Evolutionary conservation across 30 jellyfish, hydroid and myxozoan genomes (phyloP), one percentile per base, ranked within the genome.

Genomic region (Turritopsis rubra): DNA sequence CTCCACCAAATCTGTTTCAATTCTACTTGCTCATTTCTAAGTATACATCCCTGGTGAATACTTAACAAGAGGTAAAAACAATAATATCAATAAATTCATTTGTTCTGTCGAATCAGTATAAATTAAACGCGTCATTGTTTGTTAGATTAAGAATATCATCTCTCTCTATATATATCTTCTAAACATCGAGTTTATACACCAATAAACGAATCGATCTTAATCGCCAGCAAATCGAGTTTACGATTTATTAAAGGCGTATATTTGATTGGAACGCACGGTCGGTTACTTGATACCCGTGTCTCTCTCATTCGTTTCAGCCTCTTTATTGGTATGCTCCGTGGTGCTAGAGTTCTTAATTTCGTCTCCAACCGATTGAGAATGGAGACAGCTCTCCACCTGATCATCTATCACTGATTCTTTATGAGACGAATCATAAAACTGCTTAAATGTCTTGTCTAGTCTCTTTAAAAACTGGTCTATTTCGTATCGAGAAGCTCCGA

Each of bases 401-500:
- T 41, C 60, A 41, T 5, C 60, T 41, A 41, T 5, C 13, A n/a
- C n/a, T n/a, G n/a, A n/a, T n/a, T 3, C 13, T 3, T 41, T 41
- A 3, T 41, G 60, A 41, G 60, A 41, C 13, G 60, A 41, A 41
- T 72, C 20, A 72, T 72, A 76, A 52, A 80, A 80, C 13, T 80
- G 79, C 53, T 80, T 81, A 71, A 94, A 88, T 7, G 73, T 82
- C 75, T 94, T 85, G 52, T 85, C 94, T 23, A 94, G 81, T 76
- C 95, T 83, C 83, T 94, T 90, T 25, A 85, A 29, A 84, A 94
- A 94, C 21, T 54, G 52, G 19, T 75, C 95, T 53, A 94, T 75
- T 52, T 94, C 97, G n/a, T 65, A 71, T 66, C 68, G 31, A 18
- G 96, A 86, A 24, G 90, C 85, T 29, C 99, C 99, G 19, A 94